Evolutionary conservation across 1,140 invertebrate species (phyloP).

Genomic region (Plutomurus gul): DNA sequence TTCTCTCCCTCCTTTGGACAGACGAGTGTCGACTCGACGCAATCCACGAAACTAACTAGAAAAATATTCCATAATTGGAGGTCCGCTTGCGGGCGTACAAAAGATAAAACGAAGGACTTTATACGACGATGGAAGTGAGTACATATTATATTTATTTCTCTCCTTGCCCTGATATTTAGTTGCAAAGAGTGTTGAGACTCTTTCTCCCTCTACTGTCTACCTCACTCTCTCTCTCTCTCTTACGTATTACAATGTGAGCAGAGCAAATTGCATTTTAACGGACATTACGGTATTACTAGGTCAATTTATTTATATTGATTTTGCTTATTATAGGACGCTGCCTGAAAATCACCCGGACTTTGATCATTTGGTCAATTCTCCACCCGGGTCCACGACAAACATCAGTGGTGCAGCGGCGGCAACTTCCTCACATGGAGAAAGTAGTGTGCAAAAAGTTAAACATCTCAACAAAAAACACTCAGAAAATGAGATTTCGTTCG

Average conservation of each 20-base stretch:
- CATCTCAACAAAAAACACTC: constrained; percentile 34
- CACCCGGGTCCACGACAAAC: background rate
- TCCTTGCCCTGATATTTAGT: too few relatives aligned
- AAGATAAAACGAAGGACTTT: constrained; percentile 52
- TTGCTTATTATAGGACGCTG: too few relatives aligned
- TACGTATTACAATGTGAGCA: too few relatives aligned
- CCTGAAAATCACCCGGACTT: constrained; percentile 53
- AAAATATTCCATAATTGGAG: constrained; percentile 53
- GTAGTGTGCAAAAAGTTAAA: background rate
- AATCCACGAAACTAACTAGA: constrained; percentile 42
- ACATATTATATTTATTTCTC: too few relatives aligned
- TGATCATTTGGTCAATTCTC: constrained; percentile 20
- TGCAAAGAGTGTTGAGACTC: too few relatives aligned
- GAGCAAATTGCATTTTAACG: too few relatives aligned
- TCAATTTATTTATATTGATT: too few relatives aligned
- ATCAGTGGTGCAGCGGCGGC: background rate
- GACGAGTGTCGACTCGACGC: constrained; percentile 35
- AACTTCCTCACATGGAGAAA: background rate
- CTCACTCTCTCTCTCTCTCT: too few relatives aligned
- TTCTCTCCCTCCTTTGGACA: background rate
- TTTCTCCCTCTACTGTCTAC: too few relatives aligned
- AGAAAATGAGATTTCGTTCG: constrained; percentile 11
- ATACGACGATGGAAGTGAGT: constrained; percentile 53
- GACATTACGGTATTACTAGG: too few relatives aligned
- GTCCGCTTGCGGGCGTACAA: constrained; percentile 52